These are phyloP conservation scores for Zygothrica quintamaculata DNA, from an alignment of 2,888 invertebrate species.

Conservation along the genomic window DNA sequence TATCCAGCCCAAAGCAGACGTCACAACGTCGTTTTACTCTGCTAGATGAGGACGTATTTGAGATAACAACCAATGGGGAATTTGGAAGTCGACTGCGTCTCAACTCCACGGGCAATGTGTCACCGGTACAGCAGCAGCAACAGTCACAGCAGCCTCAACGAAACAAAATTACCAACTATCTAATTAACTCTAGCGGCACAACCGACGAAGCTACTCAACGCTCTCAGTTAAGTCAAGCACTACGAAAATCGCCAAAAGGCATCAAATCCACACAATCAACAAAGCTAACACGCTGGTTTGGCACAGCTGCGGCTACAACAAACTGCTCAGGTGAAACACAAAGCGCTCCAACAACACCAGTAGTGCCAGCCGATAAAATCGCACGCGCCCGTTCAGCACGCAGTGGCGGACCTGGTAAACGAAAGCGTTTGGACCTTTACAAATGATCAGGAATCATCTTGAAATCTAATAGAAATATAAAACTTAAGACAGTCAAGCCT, in stretches of 20 bases:
- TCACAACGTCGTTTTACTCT: conserved; percentile 47
- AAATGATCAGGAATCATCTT: conserved; percentile 46
- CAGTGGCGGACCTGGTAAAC: conserved; percentile 49
- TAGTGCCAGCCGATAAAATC: conserved; percentile 39
- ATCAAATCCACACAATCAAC: conserved; percentile 74
- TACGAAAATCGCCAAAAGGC: conserved; percentile 80
- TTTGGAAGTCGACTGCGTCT: conserved; percentile 81
- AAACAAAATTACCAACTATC: conserved; percentile 83
- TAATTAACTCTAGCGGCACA: conserved; percentile 65
- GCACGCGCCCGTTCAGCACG: conserved; percentile 47
- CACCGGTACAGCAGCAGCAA: conserved; percentile 69
- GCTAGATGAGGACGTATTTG: conserved; percentile 82
- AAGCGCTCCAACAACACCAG: conserved; percentile 61
- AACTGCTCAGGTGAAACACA: conserved; percentile 42
- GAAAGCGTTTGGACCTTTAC: conserved; percentile 62
- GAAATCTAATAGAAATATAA: conserved; percentile 46
- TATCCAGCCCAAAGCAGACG: conserved; percentile 27
- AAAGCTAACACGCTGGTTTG: conserved; percentile 82
- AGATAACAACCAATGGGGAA: conserved; percentile 82
- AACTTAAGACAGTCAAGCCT: conserved; percentile 63
- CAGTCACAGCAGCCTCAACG: conserved; percentile 58
- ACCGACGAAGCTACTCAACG: conserved; percentile 46
- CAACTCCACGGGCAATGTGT: conserved; percentile 79
- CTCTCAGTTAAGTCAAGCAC: conserved; percentile 33
- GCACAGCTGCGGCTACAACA: conserved; percentile 33